Evolutionary conservation across 1,140 invertebrate species (phyloP), one percentile per base, ranked within the genome.

Genomic region (Platyscapa corneri): DNA sequence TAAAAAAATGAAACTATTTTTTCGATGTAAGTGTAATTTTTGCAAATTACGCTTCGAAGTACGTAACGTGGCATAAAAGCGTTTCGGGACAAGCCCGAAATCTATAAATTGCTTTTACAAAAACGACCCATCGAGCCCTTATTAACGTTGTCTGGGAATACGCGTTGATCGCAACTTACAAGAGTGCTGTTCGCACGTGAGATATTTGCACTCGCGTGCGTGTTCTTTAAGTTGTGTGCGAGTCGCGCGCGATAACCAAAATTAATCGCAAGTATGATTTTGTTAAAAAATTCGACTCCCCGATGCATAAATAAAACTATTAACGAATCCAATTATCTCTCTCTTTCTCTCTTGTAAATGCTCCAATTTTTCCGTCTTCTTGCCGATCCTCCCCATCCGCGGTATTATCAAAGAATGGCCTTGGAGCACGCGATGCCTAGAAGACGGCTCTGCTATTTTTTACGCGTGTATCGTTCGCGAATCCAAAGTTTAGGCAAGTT

Each of bases 351-450:
- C 53, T 46, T 16, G 0, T n/a, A 0, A 27, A 14, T 42, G 39
- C 34, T 64, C 30, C n/a, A 37, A 46, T 78, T 85, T 84, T 80
- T 80, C 39, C 39, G 37, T 67, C 42, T 30, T 60, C 37, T n/a
- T 60, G 7, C 18, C 20, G 27, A 60, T 64, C 60, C 20, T 78
- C 49, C 53, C 3, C 3, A 65, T 39, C 3, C 53, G 32, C 39
- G 32, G 14, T 27, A n/a, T 32, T 74, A 42, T 39, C 46, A 3
- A 27, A 18, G 39, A 53, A 85, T 56, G 86, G 81, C 79, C 77
- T 82, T 67, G 78, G n/a, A 67, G 20, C 87, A 89, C 86, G 88
- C 86, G 74, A 88, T 32, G 30, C 49, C 16, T 46, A 32, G 27
- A 76, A 87, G 53, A n/a, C 37, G 65, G 2, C 75, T 42, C 79